A percentile compares a stretch with the other conserved stretches of the same genome.
These are phyloP conservation scores for Aromia moschata DNA, from an alignment of 2,888 invertebrate genomes.

Conservation along the genomic window DNA sequence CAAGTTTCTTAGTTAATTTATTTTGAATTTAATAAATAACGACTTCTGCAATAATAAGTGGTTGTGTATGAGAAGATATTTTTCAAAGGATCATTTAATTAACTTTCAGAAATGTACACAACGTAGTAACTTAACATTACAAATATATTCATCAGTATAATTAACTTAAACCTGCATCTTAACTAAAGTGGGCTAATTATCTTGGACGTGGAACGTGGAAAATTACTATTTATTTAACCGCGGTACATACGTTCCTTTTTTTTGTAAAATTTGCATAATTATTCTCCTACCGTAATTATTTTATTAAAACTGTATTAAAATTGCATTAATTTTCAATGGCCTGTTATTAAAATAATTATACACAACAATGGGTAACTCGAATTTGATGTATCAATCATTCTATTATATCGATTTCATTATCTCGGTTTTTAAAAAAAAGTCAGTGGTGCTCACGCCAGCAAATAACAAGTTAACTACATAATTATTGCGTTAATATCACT, in stretches of 20 bases:
- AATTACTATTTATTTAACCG: conserved; percentile 5
- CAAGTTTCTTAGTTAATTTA: too few relatives aligned
- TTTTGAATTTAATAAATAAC: too few relatives aligned
- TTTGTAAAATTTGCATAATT: conserved; percentile 9
- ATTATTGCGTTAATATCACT: too few relatives aligned
- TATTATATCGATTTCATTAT: conserved; percentile 7
- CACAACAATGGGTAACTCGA: conserved; percentile 8
- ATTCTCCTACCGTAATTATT: conserved; percentile 1
- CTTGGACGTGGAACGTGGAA: background rate
- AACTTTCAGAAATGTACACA: background rate
- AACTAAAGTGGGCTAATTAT: background rate
- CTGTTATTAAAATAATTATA: conserved; percentile 15
- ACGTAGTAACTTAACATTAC: background rate
- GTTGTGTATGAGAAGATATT: too few relatives aligned
- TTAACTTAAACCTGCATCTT: background rate
- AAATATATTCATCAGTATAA: conserved; percentile 5
- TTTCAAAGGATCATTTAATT: too few relatives aligned
- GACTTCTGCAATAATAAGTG: too few relatives aligned
- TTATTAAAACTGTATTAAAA: conserved; percentile 10
- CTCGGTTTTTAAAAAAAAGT: too few relatives aligned
- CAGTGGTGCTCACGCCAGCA: too few relatives aligned
- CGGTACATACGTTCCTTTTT: background rate
- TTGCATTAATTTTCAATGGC: conserved; percentile 4
- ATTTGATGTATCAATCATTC: conserved; percentile 15
- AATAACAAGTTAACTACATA: too few relatives aligned